Evolutionary conservation across 1,140 invertebrate species (phyloP), one percentile per base, ranked within the genome.

Genomic region (Drosophila nikananu): DNA sequence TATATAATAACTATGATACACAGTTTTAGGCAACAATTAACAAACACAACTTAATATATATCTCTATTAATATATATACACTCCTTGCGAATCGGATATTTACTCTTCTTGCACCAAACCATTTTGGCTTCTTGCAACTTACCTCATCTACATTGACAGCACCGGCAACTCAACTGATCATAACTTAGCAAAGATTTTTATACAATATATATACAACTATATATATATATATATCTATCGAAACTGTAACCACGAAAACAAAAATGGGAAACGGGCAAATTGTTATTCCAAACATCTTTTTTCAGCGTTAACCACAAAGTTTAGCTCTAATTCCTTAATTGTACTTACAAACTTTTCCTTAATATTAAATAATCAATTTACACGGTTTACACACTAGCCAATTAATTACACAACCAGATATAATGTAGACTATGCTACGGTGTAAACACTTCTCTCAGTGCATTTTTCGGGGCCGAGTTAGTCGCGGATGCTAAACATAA

Each of bases 61-160:
- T 58, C 42, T 71, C 64, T 76, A n/a, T 39, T 60, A 37, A 61
- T 66, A 62, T 71, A 75, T 57, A 79, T 57, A 65, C 13, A 78
- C 42, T 41, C 44, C 46, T 57, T 52, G 44, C 35, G 32, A 71
- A 54, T 71, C 59, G 51, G 58, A 78, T 63, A 71, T 79, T 79
- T 80, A 80, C 59, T 80, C 68, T 76, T 74, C 54, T 67, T 90
- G 84, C 86, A 90, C 82, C 76, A 68, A 80, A 74, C 42, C 77
- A 89, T 84, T 87, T 80, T 81, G 73, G 86, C 86, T 90, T 84
- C 51, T 81, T 86, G 81, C 76, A 82, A 90, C 68, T 86, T 90
- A 90, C 86, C 86, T 90, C 86, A 90, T 90, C 86, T 89, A 84
- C 81, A 82, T 89, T 68, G 76, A 74, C 68, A 71, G 86, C 86